Evolutionary conservation across 2,888 invertebrate species (phyloP).

Genomic region (Thecophora atra): DNA sequence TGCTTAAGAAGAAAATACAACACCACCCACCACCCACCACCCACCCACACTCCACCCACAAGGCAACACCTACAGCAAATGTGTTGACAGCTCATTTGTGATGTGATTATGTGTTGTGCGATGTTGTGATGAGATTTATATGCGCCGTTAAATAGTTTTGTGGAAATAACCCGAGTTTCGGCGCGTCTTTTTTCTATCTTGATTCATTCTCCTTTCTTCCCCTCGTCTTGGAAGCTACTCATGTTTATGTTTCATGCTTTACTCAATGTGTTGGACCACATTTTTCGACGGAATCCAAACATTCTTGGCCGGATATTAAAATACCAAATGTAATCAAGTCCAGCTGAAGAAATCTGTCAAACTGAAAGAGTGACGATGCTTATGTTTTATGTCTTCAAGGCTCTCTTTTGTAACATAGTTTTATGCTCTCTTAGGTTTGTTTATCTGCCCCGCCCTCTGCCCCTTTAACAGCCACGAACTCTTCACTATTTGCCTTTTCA

Average conservation of each 20-base stretch:
- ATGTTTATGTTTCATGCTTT: neutral
- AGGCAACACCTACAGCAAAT: neutral
- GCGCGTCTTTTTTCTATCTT: neutral
- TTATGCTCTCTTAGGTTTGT: neutral
- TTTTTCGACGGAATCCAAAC: neutral
- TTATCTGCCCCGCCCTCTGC: neutral
- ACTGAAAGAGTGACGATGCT: neutral
- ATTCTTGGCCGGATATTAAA: neutral
- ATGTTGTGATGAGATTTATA: neutral
- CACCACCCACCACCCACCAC: slow-evolving; percentile 10
- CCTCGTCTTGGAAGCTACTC: neutral
- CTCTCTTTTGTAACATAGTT: neutral
- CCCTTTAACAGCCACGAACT: neutral
- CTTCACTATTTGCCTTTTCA: neutral
- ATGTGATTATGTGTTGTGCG: slow-evolving; percentile 13
- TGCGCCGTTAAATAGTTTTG: neutral
- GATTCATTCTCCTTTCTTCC: neutral
- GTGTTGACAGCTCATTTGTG: slow-evolving; percentile 31
- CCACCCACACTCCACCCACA: too few relatives aligned
- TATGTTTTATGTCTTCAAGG: neutral
- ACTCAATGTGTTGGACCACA: neutral
- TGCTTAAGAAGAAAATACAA: slow-evolving; percentile 11
- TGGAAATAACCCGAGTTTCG: neutral
- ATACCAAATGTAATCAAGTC: neutral
- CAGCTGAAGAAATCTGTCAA: neutral